Evolutionary conservation across 2,888 invertebrate genomes (phyloP).

Genomic region (Eurytoma adleriae): DNA sequence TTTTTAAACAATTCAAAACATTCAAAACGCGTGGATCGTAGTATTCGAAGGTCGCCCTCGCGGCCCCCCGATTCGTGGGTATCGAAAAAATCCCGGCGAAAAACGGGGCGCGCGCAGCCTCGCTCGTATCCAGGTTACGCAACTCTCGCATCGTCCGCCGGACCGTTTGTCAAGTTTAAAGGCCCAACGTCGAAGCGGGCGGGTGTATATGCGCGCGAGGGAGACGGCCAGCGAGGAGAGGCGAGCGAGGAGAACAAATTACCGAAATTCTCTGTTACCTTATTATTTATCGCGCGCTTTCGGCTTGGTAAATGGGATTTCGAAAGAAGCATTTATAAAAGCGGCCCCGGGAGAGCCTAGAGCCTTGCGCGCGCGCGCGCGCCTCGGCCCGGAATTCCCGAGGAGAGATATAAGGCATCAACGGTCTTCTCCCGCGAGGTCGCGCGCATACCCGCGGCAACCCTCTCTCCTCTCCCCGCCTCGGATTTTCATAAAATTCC

Average conservation of each 20-base stretch:
- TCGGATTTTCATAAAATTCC: constrained; percentile 71
- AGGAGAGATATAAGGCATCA: constrained; percentile 52
- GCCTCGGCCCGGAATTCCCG: constrained; percentile 38
- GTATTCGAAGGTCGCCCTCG: background rate
- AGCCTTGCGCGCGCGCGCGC: constrained; percentile 3
- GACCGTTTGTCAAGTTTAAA: constrained; percentile 53
- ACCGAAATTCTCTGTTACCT: constrained; percentile 52
- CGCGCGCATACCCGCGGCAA: constrained; percentile 47
- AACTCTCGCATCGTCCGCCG: constrained; percentile 44
- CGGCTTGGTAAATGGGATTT: constrained; percentile 57
- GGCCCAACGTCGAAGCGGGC: background rate
- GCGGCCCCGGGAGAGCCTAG: constrained; percentile 12
- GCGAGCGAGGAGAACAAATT: constrained; percentile 52
- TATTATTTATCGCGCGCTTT: constrained; percentile 57
- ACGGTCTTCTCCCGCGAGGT: constrained; percentile 52
- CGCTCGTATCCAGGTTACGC: constrained; percentile 27
- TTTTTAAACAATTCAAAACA: too few species aligned
- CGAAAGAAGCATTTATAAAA: constrained; percentile 57
- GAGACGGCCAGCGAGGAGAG: background rate
- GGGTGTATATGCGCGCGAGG: background rate
- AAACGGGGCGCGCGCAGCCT: constrained; percentile 10
- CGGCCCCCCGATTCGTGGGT: background rate
- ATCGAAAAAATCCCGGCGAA: constrained; percentile 20
- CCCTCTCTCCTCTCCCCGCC: constrained; percentile 44
- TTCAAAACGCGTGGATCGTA: too few species aligned